Conservation (phyloP, 2,888 invertebrate species). For the Platerodrilus igneus region DNA sequence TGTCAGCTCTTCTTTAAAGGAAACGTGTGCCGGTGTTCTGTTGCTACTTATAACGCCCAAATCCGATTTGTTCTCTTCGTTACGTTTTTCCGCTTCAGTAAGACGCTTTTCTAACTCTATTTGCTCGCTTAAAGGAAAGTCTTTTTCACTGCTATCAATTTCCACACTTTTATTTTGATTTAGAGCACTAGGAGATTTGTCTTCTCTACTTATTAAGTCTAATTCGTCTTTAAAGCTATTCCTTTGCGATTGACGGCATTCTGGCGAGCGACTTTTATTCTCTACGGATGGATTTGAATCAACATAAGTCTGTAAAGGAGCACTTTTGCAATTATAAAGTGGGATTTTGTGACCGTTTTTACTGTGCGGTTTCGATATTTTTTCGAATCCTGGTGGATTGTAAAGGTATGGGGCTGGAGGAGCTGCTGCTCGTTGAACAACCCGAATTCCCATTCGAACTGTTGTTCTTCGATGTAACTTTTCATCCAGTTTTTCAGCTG, state of each 20-base stretch:
- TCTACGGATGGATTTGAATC: too few species aligned
- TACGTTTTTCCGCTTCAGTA: constrained; percentile 14
- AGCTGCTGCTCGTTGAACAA: constrained; percentile 61
- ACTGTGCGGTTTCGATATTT: constrained; percentile 17
- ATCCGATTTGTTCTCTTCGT: constrained; percentile 17
- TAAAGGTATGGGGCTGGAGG: constrained; percentile 46
- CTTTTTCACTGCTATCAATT: constrained; percentile 2
- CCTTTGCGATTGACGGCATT: constrained; percentile 8
- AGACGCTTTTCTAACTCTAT: constrained; percentile 8
- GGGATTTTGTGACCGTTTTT: constrained; percentile 35
- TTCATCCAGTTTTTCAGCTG: constrained; percentile 81
- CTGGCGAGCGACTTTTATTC: constrained; percentile 21
- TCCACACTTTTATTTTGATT: constrained; percentile 10
- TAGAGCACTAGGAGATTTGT: constrained; percentile 11
- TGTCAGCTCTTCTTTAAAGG: constrained; percentile 31
- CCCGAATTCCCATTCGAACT: constrained; percentile 81
- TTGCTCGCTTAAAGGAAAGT: constrained; percentile 8
- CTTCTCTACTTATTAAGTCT: too few species aligned
- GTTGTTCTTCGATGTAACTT: constrained; percentile 74
- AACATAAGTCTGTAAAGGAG: constrained; percentile 32
- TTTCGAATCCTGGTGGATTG: constrained; percentile 35
- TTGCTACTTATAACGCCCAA: constrained; percentile 19
- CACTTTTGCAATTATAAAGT: constrained; percentile 41
- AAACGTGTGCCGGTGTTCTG: constrained; percentile 29
- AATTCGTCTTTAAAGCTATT: constrained; percentile 8